Evolutionary conservation across 1,140 invertebrate species (phyloP), one percentile per base, ranked within the genome.

Genomic region (Bombus cullumanus): DNA sequence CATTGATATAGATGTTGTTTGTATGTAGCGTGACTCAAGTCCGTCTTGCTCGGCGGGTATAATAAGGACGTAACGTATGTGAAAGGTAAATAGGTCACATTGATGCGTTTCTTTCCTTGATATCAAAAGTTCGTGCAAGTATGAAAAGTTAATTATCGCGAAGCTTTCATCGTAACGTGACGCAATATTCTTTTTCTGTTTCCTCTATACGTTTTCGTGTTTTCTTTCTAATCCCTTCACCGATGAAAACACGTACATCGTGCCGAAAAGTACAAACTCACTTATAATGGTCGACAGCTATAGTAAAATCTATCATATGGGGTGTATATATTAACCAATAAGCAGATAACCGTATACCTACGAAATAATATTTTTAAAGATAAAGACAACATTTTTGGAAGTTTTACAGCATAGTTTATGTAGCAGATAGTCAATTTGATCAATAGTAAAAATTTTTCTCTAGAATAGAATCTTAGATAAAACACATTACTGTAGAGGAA

Each of bases 41-140:
- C 73, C 88, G 82, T 83, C 31, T 85, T 90, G 88, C 80, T 90
- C 89, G 87, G 87, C 82, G 53, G 34, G 41, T 53, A 37, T 41
- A 72, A 53, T 64, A 66, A 82, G 9, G 37, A 75, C 28, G 34
- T 47, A 57, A 62, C 41, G 53, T 2, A 41, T 64, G 80, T 85
- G 62, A 72, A 85, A 85, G 80, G 72, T 85, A 85, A 80, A 0
- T 47, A n/a, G 68, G 39, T 71, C 69, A 85, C 79, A 69, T 81
- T 57, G 37, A 73, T 84, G 78, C 69, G 37, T 47, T 57, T 85
- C 41, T 72, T 81, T 81, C 43, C 34, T 62, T 28, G 59, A 85
- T 85, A 85, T 85, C 84, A 81, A 85, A 81, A 85, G 72, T 85
- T 74, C 78, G 79, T 81, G 79, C 43, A 85, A n/a, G 37, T 85